Base-by-base conservation (phyloP, 2,888 invertebrate genomes). In the Ophion ellenae region DNA sequence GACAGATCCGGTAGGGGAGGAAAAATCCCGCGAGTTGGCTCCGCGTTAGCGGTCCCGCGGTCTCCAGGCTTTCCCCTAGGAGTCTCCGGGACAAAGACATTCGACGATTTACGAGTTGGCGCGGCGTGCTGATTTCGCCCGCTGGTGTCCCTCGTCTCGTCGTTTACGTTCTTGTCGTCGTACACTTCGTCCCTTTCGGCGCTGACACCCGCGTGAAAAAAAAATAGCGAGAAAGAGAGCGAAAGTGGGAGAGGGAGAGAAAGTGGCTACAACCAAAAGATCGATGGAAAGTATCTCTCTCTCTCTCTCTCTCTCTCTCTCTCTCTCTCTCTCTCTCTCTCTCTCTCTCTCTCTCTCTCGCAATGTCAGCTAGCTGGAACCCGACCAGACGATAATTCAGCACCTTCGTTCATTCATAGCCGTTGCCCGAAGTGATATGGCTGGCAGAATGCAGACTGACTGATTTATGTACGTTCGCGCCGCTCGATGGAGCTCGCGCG, bases 381-480 rank as follows among this genome's bases (percentile, higher is more conserved):
- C 82, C 87, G 84, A 87, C 85, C 86, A 86, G 86, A 89, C 91
- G 89, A 92, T 92, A 92, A 92, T 90, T 92, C 91, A 91, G 89
- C 90, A 90, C 88, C 87, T 90, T 90, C 88, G 91, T 92, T 90
- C 91, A 91, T 92, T 92, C 92, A 90, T 90, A 87, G 87, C 88
- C 90, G 89, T 89, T 91, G 89, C 87, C 88, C 89, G 83, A 91
- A 91, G 91, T 91, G 91, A 92, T 92, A 91, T 90, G 90, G 86
- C 79, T 90, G 91, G 89, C 90, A 90, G 90, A 88, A 87, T 88
- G 87, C 90, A 90, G 91, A 90, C 90, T 89, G 88, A 86, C 89
- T 91, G 92, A 92, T 92, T 92, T 92, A 92, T 92, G 90, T 88
- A 89, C 40, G 9, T 90, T 91, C 89, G 83, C 89, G 75, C 79